Base-by-base conservation (phyloP, 2,113 vertebrate species). In the Silurus glanis region DNA sequence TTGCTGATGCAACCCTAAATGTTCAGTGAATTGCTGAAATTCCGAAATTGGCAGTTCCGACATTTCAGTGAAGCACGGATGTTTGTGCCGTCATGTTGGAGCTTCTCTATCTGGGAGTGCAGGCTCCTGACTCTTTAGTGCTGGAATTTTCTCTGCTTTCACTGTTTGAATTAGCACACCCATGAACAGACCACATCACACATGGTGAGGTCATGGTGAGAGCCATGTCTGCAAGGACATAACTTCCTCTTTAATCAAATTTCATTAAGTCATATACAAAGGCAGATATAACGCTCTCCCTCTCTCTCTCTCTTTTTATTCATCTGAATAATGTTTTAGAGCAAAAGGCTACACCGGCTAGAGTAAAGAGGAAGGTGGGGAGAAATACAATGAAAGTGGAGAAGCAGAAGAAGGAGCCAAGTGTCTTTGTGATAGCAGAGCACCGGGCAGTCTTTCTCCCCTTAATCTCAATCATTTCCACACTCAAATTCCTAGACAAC, bases 401-500 rank as follows among this genome's bases (percentile, higher is more conserved):
- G 47, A 12, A 78, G 13, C 74, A 84, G 89, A 80, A 62, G 85
- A 76, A 86, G 90, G 89, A 93, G 93, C 93, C 93, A 94, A 94
- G 91, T 92, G 90, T 92, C 93, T 95, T 93, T 94, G 93, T 90
- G 94, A 94, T 93, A 92, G 92, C 89, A 89, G 93, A 94, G 92
- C 92, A 94, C 71, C 90, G 92, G 93, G 93, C 94, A 93, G 94
- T 92, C 93, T 94, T 94, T 75, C 19, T 55, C 58, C 89, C 90
- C 92, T 92, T 95, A 95, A 95, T 95, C 94, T 94, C 90, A 90
- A 91, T 93, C 94, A 95, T 94, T 95, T 95, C 93, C 94, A 95
- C 94, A 95, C 93, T 95, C 90, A 93, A 94, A 95, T 95, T 95
- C 95, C 94, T 93, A 95, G 94, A 95, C 95, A 95, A 95, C 94